Base-by-base conservation (phyloP, 2,113 vertebrate genomes). In the Macaca fascicularis region DNA sequence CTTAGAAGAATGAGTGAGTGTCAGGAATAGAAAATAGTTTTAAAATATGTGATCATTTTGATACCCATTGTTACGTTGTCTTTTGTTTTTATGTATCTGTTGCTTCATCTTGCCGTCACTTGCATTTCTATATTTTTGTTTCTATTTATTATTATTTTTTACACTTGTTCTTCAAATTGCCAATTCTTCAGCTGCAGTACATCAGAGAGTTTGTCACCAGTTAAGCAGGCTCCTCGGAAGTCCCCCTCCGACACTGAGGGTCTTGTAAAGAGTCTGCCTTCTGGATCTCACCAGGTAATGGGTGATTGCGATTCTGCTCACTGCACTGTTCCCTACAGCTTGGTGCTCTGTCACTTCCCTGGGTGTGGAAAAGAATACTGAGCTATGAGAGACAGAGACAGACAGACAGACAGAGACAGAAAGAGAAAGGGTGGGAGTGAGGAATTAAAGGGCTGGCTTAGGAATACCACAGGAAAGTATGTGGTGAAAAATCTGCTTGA, bases 221-320 rank as follows among this genome's bases (percentile, higher is more conserved):
- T 99, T 98, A 99, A 99, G 85, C 99, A 99, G 98, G 99, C 99
- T 87, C 99, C 98, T 95, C 99, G 99, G 99, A 99, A 99, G 99
- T 98, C 97, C 59, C 99, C 99, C 98, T 99, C 99, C 93, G 98
- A 99, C 97, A 98, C 98, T 97, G 99, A 99, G 98, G 99, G 98
- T 96, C 99, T 99, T 93, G 99, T 99, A 98, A 99, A 99, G 98
- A 99, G 99, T 98, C 98, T 99, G 93, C 99, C 99, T 97, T 98
- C 99, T 88, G 99, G 98, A 98, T 99, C 99, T 17, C 98, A 99
- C 95, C 99, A 99, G 99, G 99, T 99, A 99, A 99, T 87, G 78
- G 97, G 97, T 87, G 61, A 86, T 89, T 95, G 97, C 96, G 57
- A 93, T 81, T 94, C 93, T 93, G 95, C 1, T 57, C 57, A 12